Evolutionary conservation across 2,888 invertebrate species (phyloP).

Genomic region (Camptogramma bilineatum): DNA sequence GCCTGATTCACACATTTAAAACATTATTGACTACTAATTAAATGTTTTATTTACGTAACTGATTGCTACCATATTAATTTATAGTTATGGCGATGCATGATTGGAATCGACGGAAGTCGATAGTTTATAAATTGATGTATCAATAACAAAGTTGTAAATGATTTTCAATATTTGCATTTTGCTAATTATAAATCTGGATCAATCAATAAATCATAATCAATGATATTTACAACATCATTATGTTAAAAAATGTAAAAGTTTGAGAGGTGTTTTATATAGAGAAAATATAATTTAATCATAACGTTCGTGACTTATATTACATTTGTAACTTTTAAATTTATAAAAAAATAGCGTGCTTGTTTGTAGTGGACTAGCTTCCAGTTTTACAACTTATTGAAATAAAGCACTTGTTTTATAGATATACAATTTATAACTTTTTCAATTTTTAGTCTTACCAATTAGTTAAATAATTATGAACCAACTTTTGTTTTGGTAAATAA

Average conservation of each 20-base stretch:
- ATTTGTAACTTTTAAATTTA: too few relatives aligned
- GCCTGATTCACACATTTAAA: constrained; percentile 51
- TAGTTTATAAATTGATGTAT: constrained; percentile 29
- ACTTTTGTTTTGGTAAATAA: too few relatives aligned
- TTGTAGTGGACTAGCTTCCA: too few relatives aligned
- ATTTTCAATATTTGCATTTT: constrained; percentile 11
- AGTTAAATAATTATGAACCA: too few relatives aligned
- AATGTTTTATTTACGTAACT: constrained; percentile 45
- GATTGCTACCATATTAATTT: constrained; percentile 19
- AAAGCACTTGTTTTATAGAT: too few relatives aligned
- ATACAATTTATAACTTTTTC: too few relatives aligned
- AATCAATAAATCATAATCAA: constrained; percentile 18
- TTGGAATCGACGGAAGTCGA: constrained; percentile 36
- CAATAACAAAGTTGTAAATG: constrained; percentile 23
- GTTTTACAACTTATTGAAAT: too few relatives aligned
- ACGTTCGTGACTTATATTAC: too few relatives aligned
- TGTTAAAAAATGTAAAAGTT: background rate
- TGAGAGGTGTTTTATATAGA: background rate
- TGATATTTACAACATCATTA: constrained; percentile 4
- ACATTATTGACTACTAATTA: constrained; percentile 45
- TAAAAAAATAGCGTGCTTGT: too few relatives aligned
- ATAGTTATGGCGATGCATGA: constrained; percentile 42
- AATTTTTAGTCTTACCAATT: too few relatives aligned
- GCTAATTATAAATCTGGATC: constrained; percentile 5
- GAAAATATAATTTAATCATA: background rate